These are phyloP conservation scores for Shargacucullia verbasci DNA, from an alignment of 2,888 invertebrate species.

Conservation along the genomic window DNA sequence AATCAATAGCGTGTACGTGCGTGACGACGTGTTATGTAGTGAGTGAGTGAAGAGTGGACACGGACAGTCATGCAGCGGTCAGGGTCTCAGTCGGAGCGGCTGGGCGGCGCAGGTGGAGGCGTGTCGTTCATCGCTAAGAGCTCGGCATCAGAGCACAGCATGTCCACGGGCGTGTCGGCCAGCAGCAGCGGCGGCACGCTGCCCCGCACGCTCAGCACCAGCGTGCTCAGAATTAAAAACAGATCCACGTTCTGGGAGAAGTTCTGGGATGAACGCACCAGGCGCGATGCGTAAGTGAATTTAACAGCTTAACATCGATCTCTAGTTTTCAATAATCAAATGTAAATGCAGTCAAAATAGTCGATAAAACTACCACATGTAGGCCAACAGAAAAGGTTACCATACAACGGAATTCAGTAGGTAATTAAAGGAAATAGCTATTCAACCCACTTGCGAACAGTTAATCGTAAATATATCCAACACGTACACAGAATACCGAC, in stretches of 20 bases:
- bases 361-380: neutral
- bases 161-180: slow-evolving; percentile 86
- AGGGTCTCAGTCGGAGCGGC: slow-evolving; percentile 89
- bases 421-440: neutral
- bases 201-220: slow-evolving; percentile 93
- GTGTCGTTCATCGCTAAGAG: slow-evolving; percentile 80
- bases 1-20: slow-evolving; percentile 44
- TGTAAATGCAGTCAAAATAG: no score
- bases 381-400: neutral
- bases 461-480: neutral
- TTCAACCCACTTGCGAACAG: neutral
- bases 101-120: slow-evolving; percentile 76
- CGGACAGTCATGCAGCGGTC: slow-evolving; percentile 83
- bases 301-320: slow-evolving; percentile 18
- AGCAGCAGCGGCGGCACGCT: slow-evolving; percentile 87
- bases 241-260: slow-evolving; percentile 96
- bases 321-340: neutral
- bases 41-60: slow-evolving; percentile 42
- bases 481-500: neutral
- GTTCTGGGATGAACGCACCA: slow-evolving; percentile 92
- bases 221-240: slow-evolving; percentile 93
- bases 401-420: neutral
- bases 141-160: slow-evolving; percentile 86
- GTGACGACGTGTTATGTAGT: slow-evolving; percentile 63
- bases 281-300: slow-evolving; percentile 91